A percentile compares a stretch with the other conserved stretches of the same genome.
phyloP scores from a whole-genome alignment of 2,797 vertebrate species.

The Aphelocoma californica region DNA sequence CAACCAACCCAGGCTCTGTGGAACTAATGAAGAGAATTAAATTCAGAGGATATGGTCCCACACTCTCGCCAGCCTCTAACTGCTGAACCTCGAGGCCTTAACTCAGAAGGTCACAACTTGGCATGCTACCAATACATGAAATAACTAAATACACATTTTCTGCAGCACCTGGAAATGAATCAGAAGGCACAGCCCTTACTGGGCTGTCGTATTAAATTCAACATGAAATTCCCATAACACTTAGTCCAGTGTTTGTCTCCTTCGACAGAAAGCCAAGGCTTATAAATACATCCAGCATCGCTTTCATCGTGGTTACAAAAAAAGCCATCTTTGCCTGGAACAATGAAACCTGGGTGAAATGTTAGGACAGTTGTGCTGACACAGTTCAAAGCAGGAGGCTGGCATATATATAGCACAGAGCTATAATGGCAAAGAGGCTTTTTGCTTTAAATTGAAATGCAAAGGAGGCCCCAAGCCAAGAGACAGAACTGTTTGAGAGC shows the following conservation, averaged over 20 bases:
- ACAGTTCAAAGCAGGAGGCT: slow-evolving; percentile 64
- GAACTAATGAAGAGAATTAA: slow-evolving; percentile 7
- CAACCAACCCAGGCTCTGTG: slow-evolving; percentile 11
- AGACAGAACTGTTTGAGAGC: slow-evolving; percentile 67
- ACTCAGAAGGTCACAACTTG: not conserved
- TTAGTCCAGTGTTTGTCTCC: slow-evolving; percentile 5
- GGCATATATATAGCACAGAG: slow-evolving; percentile 51
- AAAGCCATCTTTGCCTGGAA: slow-evolving; percentile 60
- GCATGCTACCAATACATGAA: not conserved
- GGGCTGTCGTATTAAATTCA: slow-evolving; percentile 20
- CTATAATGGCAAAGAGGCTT: slow-evolving; percentile 66
- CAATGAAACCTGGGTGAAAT: slow-evolving; percentile 60
- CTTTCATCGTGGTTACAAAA: slow-evolving; percentile 47
- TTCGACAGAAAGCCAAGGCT: slow-evolving; percentile 35
- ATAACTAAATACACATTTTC: slow-evolving; percentile 11
- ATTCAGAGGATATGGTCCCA: not conserved
- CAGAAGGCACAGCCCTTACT: slow-evolving; percentile 13
- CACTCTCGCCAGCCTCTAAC: not conserved
- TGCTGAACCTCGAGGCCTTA: not conserved
- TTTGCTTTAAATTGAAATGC: slow-evolving; percentile 65
- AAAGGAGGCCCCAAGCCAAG: slow-evolving; percentile 67
- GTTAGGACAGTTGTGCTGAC: slow-evolving; percentile 62
- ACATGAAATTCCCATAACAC: not conserved
- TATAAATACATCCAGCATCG: slow-evolving; percentile 28
- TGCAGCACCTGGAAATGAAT: slow-evolving; percentile 45